phyloP scores from a whole-genome alignment of 2,888 invertebrate genomes.

The Vesta saturnalis region DNA sequence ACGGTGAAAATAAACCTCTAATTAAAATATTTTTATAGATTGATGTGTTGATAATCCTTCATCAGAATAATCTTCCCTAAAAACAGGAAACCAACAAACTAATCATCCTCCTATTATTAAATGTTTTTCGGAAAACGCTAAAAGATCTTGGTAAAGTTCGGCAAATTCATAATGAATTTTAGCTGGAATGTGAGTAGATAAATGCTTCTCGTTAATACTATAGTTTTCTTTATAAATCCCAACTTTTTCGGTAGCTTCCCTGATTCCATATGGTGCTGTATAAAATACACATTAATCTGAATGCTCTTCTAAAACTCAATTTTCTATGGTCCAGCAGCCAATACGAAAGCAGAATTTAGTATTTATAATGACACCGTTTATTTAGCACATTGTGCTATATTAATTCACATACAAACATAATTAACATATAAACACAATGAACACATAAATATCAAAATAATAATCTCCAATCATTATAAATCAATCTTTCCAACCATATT shows the following conservation, averaged over 20 bases:
- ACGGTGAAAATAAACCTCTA: too few relatives aligned
- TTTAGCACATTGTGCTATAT: too few relatives aligned
- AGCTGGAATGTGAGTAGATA: slow-evolving; percentile 79
- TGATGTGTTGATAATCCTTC: slow-evolving; percentile 83
- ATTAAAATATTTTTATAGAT: slow-evolving; percentile 77
- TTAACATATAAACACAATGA: too few relatives aligned
- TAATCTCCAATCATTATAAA: too few relatives aligned
- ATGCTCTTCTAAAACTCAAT: too few relatives aligned
- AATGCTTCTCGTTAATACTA: slow-evolving; percentile 72
- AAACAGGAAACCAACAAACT: slow-evolving; percentile 95
- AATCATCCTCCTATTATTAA: slow-evolving; percentile 81
- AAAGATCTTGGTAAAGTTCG: slow-evolving; percentile 84
- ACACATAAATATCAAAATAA: too few relatives aligned
- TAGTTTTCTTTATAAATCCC: slow-evolving; percentile 73
- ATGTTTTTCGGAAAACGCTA: slow-evolving; percentile 83
- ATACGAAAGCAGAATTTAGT: too few relatives aligned
- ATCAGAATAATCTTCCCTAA: slow-evolving; percentile 77
- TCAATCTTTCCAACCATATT: too few relatives aligned
- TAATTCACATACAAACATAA: too few relatives aligned
- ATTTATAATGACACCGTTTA: too few relatives aligned
- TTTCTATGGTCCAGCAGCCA: too few relatives aligned
- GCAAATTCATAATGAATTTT: slow-evolving; percentile 87
- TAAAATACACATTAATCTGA: too few relatives aligned
- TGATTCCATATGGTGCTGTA: slow-evolving; percentile 98
- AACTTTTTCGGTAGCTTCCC: slow-evolving; percentile 91